phyloP scores from a whole-genome alignment of 2,797 vertebrate species.

The Chaunax sp. region DNA sequence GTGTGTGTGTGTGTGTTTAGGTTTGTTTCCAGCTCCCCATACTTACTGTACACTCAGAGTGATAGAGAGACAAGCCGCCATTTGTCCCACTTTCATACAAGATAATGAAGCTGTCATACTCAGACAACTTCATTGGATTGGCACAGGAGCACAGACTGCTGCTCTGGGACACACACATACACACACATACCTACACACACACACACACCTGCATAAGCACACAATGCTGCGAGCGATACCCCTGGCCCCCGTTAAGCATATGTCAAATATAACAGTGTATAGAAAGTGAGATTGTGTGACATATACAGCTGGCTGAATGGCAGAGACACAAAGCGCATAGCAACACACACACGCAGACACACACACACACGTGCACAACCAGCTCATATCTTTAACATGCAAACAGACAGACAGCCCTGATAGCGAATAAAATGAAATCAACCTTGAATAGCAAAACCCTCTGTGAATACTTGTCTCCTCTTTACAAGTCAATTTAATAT shows the following conservation, averaged over 20 bases:
- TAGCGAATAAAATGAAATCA: constrained; percentile 78
- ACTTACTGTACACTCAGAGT: constrained; percentile 47
- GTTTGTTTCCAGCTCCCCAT: constrained; percentile 43
- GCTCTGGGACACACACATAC: constrained; percentile 56
- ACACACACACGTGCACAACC: constrained; percentile 19
- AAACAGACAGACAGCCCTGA: constrained; percentile 75
- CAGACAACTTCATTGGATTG: constrained; percentile 96
- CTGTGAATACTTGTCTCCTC: constrained; percentile 79
- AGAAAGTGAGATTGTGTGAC: constrained; percentile 75
- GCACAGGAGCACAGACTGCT: constrained; percentile 86
- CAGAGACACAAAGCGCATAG: constrained; percentile 57
- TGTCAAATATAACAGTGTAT: constrained; percentile 85
- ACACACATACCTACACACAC: constrained; percentile 32
- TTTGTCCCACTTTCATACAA: constrained; percentile 99
- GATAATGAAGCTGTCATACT: constrained; percentile 99
- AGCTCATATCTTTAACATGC: constrained; percentile 77
- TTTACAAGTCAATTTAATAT: constrained; percentile 81
- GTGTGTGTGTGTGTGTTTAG: constrained; percentile 19
- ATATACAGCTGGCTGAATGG: constrained; percentile 73
- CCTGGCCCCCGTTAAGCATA: constrained; percentile 78
- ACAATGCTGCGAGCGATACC: constrained; percentile 62
- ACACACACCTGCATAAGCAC: constrained; percentile 42
- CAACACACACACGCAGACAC: constrained; percentile 32
- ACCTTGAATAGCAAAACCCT: constrained; percentile 77
- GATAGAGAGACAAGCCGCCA: constrained; percentile 92